These are phyloP conservation scores for Pipistrellus nathusii DNA, from an alignment of 2,797 vertebrate genomes.

Conservation along the genomic window DNA sequence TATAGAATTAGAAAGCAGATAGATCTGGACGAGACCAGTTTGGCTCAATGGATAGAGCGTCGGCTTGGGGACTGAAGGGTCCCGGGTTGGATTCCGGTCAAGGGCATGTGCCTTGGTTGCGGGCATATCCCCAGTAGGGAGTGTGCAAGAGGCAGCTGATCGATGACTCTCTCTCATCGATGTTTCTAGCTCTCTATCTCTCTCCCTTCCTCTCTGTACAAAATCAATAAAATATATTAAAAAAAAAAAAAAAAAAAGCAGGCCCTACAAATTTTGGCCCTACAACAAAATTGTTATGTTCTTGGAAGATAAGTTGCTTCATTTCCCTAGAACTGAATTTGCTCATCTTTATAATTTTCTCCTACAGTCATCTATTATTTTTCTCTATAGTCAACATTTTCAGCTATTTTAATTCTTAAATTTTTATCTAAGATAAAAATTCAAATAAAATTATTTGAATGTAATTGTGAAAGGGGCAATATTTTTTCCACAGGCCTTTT, in stretches of 20 bases:
- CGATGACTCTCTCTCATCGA: no score
- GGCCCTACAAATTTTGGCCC: conserved; percentile 1
- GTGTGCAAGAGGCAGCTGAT: no score
- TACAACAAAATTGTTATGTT: neutral
- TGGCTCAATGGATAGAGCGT: no score
- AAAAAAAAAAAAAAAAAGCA: no score
- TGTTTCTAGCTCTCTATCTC: no score
- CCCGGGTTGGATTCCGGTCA: no score
- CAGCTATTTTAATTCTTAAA: conserved; percentile 45
- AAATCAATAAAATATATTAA: no score
- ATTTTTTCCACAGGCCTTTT: conserved; percentile 9
- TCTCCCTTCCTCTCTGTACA: no score
- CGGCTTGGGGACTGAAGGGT: no score
- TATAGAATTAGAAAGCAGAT: conserved; percentile 28
- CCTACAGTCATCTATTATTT: neutral
- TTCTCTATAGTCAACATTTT: conserved; percentile 38
- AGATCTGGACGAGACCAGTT: no score
- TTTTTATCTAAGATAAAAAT: conserved; percentile 28
- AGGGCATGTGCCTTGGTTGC: no score
- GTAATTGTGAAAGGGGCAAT: neutral
- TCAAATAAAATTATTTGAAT: conserved; percentile 35
- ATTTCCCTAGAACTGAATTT: conserved; percentile 25
- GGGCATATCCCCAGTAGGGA: no score
- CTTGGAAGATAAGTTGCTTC: neutral
- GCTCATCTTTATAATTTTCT: conserved; percentile 33